A percentile compares a stretch with the other conserved stretches of the same genome.
Conservation (phyloP, 2,888 invertebrate species). For the Macrosoma leucophasiata region DNA sequence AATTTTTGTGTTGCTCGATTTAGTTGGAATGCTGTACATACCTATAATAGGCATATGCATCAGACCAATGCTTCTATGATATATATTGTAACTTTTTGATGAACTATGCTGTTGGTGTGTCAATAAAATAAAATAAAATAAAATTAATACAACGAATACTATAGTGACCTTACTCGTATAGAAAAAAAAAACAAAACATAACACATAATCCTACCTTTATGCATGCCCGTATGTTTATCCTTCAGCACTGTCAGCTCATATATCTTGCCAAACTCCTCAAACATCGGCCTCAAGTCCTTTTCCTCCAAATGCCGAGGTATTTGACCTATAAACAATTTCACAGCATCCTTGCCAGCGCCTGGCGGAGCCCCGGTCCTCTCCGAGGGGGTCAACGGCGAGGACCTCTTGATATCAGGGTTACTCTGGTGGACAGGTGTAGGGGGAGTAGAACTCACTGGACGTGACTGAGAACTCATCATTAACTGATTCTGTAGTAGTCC, state of each 20-base stretch:
- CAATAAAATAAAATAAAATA: too few relatives aligned
- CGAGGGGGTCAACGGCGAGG: conserved; percentile 56
- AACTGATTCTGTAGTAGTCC: conserved; percentile 47
- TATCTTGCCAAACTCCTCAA: conserved; percentile 94
- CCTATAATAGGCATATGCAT: too few relatives aligned
- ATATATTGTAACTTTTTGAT: too few relatives aligned
- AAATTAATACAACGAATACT: too few relatives aligned
- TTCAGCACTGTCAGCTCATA: conserved; percentile 96
- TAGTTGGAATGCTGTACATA: too few relatives aligned
- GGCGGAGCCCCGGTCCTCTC: conserved; percentile 64
- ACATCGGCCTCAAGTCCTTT: conserved; percentile 90
- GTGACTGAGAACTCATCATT: conserved; percentile 27
- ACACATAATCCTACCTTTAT: conserved; percentile 83
- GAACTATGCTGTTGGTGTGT: too few relatives aligned
- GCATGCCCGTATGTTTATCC: conserved; percentile 96
- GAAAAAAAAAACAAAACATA: too few relatives aligned
- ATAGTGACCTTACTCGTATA: too few relatives aligned
- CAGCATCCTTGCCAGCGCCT: conserved; percentile 72
- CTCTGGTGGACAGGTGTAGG: conserved; percentile 58
- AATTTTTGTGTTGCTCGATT: too few relatives aligned
- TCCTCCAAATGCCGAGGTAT: conserved; percentile 94
- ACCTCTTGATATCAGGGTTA: conserved; percentile 34
- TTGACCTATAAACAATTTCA: conserved; percentile 95
- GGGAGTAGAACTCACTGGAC: conserved; percentile 53
- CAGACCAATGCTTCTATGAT: too few relatives aligned